Conservation (phyloP, 2,888 invertebrate genomes). For the Drosophila fulvimacula region DNA sequence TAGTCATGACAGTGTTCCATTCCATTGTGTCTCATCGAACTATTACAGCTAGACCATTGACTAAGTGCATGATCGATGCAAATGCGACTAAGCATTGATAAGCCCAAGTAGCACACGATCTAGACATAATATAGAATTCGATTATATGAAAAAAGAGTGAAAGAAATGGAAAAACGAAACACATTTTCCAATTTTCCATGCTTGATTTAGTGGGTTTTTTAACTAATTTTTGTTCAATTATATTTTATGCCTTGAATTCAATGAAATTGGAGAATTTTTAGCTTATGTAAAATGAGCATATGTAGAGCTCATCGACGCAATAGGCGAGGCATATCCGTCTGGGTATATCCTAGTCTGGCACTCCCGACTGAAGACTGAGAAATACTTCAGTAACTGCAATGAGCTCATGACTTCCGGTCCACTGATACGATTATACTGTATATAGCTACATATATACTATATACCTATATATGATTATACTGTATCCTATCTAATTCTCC, state of each 20-base stretch:
- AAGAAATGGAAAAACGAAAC: neutral
- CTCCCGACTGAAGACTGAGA: neutral
- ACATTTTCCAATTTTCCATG: neutral
- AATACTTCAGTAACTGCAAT: neutral
- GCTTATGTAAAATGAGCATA: too few relatives aligned
- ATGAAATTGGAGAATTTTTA: too few relatives aligned
- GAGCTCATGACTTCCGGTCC: neutral
- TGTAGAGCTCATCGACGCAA: too few relatives aligned
- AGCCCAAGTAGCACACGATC: conserved; percentile 6
- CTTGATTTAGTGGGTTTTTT: neutral
- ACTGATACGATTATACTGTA: neutral
- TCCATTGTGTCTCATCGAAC: neutral
- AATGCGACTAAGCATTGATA: conserved; percentile 14
- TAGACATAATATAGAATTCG: neutral
- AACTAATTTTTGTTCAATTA: neutral
- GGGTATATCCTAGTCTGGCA: neutral
- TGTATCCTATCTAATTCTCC: neutral
- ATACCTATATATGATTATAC: neutral
- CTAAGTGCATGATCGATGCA: conserved; percentile 25
- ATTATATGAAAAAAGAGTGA: neutral
- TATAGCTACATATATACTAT: too few relatives aligned
- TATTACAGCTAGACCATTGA: conserved; percentile 16
- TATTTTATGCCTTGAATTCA: too few relatives aligned
- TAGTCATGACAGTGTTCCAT: neutral
- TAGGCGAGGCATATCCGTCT: too few relatives aligned